Evolutionary conservation across 2,113 vertebrate species (phyloP).

Genomic region (Baryphthengus martii): DNA sequence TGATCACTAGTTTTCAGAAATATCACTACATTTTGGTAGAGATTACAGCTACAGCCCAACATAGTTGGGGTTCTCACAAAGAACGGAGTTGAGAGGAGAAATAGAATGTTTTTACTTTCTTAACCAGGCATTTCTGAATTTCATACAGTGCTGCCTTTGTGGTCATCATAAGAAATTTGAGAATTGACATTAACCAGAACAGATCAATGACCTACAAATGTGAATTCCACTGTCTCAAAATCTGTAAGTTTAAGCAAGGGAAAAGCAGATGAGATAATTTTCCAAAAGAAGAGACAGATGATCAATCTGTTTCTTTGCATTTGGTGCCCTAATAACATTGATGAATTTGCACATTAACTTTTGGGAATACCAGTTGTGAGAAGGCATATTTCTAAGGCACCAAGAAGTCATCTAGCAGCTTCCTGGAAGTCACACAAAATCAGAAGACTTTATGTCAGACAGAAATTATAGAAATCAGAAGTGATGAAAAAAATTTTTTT

Average conservation of each 20-base stretch:
- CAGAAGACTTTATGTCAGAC: neutral
- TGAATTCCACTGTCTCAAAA: neutral
- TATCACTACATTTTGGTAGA: neutral
- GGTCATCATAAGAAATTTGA: neutral
- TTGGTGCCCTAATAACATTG: neutral
- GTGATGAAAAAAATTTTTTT: neutral
- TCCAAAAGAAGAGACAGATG: neutral
- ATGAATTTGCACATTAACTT: neutral
- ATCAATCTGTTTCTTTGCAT: neutral
- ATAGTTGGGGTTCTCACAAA: neutral
- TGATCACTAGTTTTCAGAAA: neutral
- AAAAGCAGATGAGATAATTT: neutral
- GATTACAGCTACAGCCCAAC: neutral
- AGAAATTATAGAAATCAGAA: neutral
- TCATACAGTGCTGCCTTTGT: neutral
- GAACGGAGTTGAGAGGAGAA: neutral
- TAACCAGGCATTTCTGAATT: neutral
- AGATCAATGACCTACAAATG: neutral
- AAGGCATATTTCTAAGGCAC: neutral
- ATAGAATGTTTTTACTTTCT: neutral
- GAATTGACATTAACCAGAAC: neutral
- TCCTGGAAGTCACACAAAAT: neutral
- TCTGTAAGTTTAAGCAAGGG: neutral
- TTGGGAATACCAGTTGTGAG: neutral
- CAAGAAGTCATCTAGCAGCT: neutral